Evolutionary conservation across 2,113 vertebrate genomes (phyloP).

Genomic region (Osmerus eperlanus): DNA sequence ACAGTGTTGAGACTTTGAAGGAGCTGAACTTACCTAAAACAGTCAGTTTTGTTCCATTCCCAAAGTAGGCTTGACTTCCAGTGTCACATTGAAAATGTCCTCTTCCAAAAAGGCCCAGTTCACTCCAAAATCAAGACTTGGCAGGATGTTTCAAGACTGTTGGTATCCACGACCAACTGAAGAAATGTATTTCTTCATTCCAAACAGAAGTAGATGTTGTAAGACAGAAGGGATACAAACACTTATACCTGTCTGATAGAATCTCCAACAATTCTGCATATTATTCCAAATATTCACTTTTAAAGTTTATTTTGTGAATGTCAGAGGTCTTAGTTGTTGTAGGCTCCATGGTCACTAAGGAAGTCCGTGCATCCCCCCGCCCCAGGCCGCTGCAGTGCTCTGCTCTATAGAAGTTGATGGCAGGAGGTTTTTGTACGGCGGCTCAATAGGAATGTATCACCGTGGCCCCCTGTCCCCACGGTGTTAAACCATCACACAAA

Average conservation of each 20-base stretch:
- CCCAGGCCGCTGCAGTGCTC: neutral
- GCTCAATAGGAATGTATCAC: slow-evolving; percentile 76
- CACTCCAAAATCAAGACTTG: neutral
- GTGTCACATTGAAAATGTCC: slow-evolving; percentile 56
- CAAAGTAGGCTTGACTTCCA: slow-evolving; percentile 53
- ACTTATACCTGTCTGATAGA: neutral
- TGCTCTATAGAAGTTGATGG: slow-evolving; percentile 26
- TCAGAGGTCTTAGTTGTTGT: neutral
- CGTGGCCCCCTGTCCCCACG: slow-evolving; percentile 86
- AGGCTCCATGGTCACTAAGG: neutral
- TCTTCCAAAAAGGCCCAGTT: slow-evolving; percentile 42
- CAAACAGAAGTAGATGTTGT: neutral
- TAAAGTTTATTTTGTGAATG: neutral
- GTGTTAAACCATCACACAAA: slow-evolving; percentile 81
- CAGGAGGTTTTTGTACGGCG: slow-evolving; percentile 87
- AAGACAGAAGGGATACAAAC: neutral
- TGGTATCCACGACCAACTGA: neutral
- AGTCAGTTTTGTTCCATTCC: slow-evolving; percentile 52
- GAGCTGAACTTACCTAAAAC: slow-evolving; percentile 63
- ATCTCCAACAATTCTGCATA: neutral
- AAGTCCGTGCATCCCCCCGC: neutral
- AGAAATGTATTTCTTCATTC: too few relatives aligned
- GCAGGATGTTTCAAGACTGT: rapidly evolving
- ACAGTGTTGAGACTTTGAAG: neutral
- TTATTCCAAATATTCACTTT: neutral